Percentiles rank a stretch among this genome's conserved stretches.
Evolutionary conservation across 2,113 vertebrate genomes (phyloP).

Genomic region (Neogobius melanostomus): DNA sequence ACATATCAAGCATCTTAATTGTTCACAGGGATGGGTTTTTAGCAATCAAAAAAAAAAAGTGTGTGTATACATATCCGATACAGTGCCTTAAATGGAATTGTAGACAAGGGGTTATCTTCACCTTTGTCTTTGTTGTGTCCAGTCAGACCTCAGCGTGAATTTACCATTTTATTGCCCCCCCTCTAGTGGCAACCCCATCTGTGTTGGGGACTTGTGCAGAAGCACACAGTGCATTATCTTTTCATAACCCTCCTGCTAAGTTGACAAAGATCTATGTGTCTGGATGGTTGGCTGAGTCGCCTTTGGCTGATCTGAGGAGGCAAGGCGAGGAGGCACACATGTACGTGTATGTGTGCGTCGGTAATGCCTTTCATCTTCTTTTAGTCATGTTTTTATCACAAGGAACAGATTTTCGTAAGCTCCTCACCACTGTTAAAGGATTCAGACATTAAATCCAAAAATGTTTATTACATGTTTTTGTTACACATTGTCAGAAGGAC

Average conservation of each 20-base stretch:
- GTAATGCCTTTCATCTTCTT: constrained; percentile 10
- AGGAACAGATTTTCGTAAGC: constrained; percentile 8
- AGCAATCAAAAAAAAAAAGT: neutral
- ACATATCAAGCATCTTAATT: neutral
- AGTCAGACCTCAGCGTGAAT: constrained; percentile 16
- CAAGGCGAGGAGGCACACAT: constrained; percentile 17
- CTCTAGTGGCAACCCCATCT: constrained; percentile 27
- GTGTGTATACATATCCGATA: no score
- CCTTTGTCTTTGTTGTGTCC: constrained; percentile 5
- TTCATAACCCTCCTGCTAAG: constrained; percentile 30
- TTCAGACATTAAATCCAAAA: constrained; percentile 8
- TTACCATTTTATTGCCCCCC: constrained; percentile 2
- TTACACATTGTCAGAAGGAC: constrained; percentile 15
- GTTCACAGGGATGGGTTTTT: neutral
- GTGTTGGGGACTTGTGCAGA: constrained; percentile 38
- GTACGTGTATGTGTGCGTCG: constrained; percentile 5
- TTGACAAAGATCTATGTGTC: constrained; percentile 50
- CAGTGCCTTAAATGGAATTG: neutral
- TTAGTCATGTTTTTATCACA: constrained; percentile 12
- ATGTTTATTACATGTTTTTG: constrained; percentile 13
- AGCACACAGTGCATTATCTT: constrained; percentile 36
- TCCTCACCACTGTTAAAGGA: neutral
- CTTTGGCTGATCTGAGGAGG: constrained; percentile 31
- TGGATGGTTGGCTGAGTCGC: constrained; percentile 31
- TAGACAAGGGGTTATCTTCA: neutral